Evolutionary conservation across 1,140 invertebrate species (phyloP).

Genomic region (Brachionus rotundiformis): DNA sequence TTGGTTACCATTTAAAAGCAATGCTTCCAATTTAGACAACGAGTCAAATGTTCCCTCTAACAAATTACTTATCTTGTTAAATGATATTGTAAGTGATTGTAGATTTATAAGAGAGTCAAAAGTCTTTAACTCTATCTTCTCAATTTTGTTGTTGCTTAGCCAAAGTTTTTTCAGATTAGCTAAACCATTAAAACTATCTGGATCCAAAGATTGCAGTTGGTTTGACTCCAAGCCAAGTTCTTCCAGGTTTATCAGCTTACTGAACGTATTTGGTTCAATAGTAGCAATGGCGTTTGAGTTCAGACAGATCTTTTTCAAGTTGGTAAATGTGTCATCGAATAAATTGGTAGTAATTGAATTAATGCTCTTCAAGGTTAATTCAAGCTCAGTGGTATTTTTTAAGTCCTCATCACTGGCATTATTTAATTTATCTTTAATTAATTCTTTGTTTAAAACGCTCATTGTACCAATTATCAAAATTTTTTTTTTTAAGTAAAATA

Average conservation of each 20-base stretch:
- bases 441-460: neutral
- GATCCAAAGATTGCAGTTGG: neutral
- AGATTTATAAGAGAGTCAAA: neutral
- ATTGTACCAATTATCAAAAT: too few species aligned
- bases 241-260: neutral
- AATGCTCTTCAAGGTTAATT: neutral
- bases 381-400: neutral
- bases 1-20: neutral
- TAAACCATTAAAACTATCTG: neutral
- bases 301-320: neutral
- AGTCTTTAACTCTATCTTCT: neutral
- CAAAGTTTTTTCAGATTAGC: neutral
- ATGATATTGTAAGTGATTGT: neutral
- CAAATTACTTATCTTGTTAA: neutral
- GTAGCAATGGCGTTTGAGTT: neutral
- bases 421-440: neutral
- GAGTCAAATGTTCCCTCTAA: neutral
- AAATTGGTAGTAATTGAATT: neutral
- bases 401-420: neutral
- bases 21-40: neutral
- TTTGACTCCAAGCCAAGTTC: neutral
- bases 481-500: too few species aligned
- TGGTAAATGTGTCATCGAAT: neutral
- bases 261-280: neutral
- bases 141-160: neutral